Evolutionary conservation across 2,888 invertebrate genomes (phyloP), one percentile per base, ranked within the genome.

Genomic region (Athetis lepigone): DNA sequence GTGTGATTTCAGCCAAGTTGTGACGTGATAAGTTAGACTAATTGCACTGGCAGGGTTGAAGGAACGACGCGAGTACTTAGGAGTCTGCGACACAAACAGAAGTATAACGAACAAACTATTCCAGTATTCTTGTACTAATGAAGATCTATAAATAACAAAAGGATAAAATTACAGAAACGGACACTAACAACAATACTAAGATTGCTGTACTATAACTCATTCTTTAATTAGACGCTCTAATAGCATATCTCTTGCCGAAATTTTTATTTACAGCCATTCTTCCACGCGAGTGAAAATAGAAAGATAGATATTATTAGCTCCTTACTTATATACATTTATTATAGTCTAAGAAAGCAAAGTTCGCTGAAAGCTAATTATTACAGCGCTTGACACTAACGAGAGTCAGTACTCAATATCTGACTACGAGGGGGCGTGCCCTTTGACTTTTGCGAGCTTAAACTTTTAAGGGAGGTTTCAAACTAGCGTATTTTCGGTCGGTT

Each of bases 401-500:
- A 59, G 21, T 27, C 11, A 25, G 37, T 19, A n/a, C 9, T 33
- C n/a, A 69, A 46, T 36, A 27, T 60, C 11, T 40, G n/a, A 19
- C 19, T 46, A 46, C 33, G 18, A 69, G 39, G 39, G 25, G 37
- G 23, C 45, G 21, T 8, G 19, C 16, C 25, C 39, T 37, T 11
- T 3, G 29, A 2, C 16, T 60, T 60, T 46, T 21, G 21, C 25
- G 33, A 46, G 8, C 9, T 6, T 19, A 33, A 39, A 27, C 23
- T 55, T 51, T 37, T 9, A 33, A n/a, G n/a, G n/a, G n/a, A n/a
- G n/a, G n/a, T n/a, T n/a, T n/a, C n/a, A n/a, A n/a, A n/a, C n/a
- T n/a, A n/a, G n/a, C n/a, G n/a, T n/a, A n/a, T n/a, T n/a, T n/a
- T n/a, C n/a, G n/a, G n/a, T n/a, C n/a, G n/a, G n/a, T n/a, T n/a